Conservation (phyloP, 1,140 invertebrate genomes). For the Ooceraea biroi region DNA sequence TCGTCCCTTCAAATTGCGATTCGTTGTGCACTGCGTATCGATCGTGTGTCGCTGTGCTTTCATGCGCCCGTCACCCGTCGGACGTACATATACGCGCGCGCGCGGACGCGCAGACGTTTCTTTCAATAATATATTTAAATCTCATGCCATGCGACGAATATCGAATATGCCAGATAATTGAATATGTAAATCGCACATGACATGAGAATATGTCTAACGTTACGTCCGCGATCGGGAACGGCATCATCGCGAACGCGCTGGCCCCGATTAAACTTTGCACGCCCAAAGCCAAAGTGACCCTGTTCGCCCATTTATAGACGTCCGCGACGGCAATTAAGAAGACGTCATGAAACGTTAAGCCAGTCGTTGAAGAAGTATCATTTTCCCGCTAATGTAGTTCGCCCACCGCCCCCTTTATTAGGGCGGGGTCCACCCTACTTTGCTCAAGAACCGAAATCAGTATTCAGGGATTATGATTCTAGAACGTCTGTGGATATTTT, state of each 20-base stretch:
- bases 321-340: conserved; percentile 7
- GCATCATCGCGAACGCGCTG: neutral
- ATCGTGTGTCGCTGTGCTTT: neutral
- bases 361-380: neutral
- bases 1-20: conserved; percentile 26
- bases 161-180: conserved; percentile 1
- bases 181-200: conserved; percentile 9
- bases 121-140: conserved; percentile 56
- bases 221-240: neutral
- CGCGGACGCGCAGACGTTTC: neutral
- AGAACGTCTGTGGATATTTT: neutral
- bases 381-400: neutral
- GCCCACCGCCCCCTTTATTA: neutral
- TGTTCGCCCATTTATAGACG: neutral
- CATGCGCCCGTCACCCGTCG: too few species aligned
- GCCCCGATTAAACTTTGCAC: conserved; percentile 4
- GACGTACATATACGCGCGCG: neutral
- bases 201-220: conserved; percentile 2
- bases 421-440: neutral
- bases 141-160: neutral
- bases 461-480: neutral
- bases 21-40: conserved; percentile 8
- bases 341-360: conserved; percentile 10
- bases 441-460: conserved; percentile 1
- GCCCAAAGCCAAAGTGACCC: conserved; percentile 7